Base-by-base conservation (phyloP, 1,140 invertebrate genomes). In the Parasteatoda tepidariorum region DNA sequence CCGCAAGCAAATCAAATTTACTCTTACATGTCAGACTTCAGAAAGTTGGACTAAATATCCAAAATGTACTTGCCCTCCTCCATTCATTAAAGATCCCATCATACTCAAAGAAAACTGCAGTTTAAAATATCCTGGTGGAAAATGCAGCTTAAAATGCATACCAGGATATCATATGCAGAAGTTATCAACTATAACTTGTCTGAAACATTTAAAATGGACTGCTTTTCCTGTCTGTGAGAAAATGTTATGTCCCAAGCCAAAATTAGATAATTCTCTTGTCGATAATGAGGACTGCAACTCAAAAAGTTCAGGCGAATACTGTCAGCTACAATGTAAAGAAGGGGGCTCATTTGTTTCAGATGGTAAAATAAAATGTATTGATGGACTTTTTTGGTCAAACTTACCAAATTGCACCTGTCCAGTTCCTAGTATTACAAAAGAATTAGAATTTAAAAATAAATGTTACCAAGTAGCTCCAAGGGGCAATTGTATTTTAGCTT, bases 351-450 rank as follows among this genome's bases (percentile, higher is more conserved):
- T 75, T 34, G 24, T 61, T 18, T 13, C 13, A 18, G 7, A 54
- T 0, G 15, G 15, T 9, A 38, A 38, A 28, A 68, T 68, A 15
- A 13, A 18, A 48, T 78, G 62, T 15, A 34, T 55, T n/a, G 33
- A 67, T 67, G n/a, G 9, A 0, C 22, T 1, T 48, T 6, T 34
- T 11, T 78, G 75, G 75, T 24, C 7, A 11, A 5, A 9, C 7
- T 33, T 78, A 1, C 75, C 75, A 0, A n/a, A 78, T 0, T 78
- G 75, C 26, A 66, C 38, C 7, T 76, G 74, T 13, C 38, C 74
- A n/a, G 4, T 26, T 13, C 74, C 61, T 15, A 28, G n/a, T 7
- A 26, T 59, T 2, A 48, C 13, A 18, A 11, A 48, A 30, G 24
- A 30, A 26, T 48, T 48, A 15, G 3, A n/a, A 18, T 28, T 33